These are phyloP conservation scores for Furnarius figulus DNA, from an alignment of 2,113 vertebrate species.

Conservation along the genomic window DNA sequence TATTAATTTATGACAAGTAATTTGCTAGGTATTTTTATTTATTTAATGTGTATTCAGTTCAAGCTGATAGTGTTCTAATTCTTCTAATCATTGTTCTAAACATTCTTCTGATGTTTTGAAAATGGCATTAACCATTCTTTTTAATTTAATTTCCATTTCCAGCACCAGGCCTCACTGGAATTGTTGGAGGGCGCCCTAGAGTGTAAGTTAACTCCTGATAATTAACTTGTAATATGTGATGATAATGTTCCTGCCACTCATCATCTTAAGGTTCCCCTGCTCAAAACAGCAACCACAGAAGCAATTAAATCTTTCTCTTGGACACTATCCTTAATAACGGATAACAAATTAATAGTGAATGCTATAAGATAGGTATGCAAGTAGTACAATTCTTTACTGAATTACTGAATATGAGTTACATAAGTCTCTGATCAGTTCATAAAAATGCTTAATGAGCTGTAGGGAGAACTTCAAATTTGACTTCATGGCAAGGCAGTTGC, in stretches of 20 bases:
- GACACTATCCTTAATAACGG: background rate
- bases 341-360: background rate
- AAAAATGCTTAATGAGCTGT: background rate
- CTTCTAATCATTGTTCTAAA: background rate
- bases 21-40: background rate
- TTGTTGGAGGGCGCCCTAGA: slow-evolving; percentile 81
- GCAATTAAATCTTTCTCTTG: background rate
- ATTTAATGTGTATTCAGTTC: background rate
- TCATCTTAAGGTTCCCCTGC: background rate
- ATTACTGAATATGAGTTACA: background rate
- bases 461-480: background rate
- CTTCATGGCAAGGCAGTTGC: background rate
- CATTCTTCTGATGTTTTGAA: background rate
- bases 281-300: background rate
- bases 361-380: background rate
- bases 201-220: slow-evolving; percentile 73
- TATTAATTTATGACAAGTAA: background rate
- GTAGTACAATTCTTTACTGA: background rate
- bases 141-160: slow-evolving; percentile 26
- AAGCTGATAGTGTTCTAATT: background rate
- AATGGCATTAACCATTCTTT: background rate
- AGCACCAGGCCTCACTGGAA: slow-evolving; percentile 83
- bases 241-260: background rate
- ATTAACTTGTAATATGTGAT: background rate
- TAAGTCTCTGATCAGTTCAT: background rate